Evolutionary conservation across 2,797 vertebrate species (phyloP), one percentile per base, ranked within the genome.

Genomic region (Enteromius afrohamiltoni): DNA sequence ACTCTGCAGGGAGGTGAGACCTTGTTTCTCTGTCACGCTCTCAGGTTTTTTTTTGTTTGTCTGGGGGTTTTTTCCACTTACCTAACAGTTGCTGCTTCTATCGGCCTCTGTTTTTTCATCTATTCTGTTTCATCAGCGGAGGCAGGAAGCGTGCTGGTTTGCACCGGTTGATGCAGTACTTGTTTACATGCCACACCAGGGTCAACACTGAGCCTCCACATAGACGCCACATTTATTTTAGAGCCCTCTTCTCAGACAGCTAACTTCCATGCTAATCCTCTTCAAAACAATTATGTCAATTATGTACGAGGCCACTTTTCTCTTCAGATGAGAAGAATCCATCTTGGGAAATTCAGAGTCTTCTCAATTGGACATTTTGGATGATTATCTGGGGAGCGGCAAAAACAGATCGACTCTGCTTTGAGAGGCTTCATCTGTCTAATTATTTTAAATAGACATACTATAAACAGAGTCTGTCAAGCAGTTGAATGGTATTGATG

Each of bases 1-100:
- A 99, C 98, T 0, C 92, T 98, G 29, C 97, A 99, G 90, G 98
- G 98, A 96, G 97, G 98, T 99, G 70, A 95, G 96, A 58, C 70
- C 82, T 83, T 81, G 75, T 70, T 73, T 77, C 34, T 79, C 86
- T 64, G 34, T 86, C 85, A 81, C 80, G 16, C 60, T 78, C 71
- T 74, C 86, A 87, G 85, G 1, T 5, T 60, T 23, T 85, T 79
- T 23, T 68, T 21, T 64, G 47, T 40, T 49, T 86, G 29, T 29
- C 2, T 73, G 7, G 4, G 31, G 16, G 53, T 60, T 40, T 51
- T 86, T 73, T 47, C 31, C 10, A 13, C 2, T 47, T 65, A 34
- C 68, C 45, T 69, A 79, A 75, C 75, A 77, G 64, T 80, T 67
- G 67, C 37, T 58, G 26, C 64, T 60, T 74, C 31, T 60, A 8